Evolutionary conservation across 2,113 vertebrate genomes (phyloP), one percentile per base, ranked within the genome.

Genomic region (Urocolius indicus): DNA sequence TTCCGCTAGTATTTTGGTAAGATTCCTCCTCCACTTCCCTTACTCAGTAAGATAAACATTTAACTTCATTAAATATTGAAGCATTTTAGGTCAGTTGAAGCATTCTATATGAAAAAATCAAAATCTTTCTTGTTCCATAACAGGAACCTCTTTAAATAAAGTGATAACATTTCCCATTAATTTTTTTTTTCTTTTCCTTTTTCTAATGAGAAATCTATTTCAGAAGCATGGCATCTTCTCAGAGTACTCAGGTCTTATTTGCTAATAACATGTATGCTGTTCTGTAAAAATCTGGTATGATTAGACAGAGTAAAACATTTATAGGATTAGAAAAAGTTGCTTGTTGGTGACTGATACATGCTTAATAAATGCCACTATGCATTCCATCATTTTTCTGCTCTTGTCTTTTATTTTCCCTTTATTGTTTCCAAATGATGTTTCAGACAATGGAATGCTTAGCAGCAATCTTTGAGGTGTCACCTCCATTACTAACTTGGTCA

Each of bases 371-470:
- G 11, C 29, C 16, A 36, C 29, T 88, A 32, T 78, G 89, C 29
- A 22, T 55, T 78, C 36, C n/a, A 34, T 11, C 65, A 1, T 58
- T 94, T 87, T 94, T 61, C 68, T 87, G 4, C n/a, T 84, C 18
- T 87, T 90, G 57, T 92, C 30, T 78, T 59, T 43, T 79, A 16
- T 85, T 83, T 84, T 89, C 24, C 30, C 38, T 75, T 91, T 52
- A 89, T 87, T 84, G 41, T 84, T 84, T 65, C 62, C 21, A 72
- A 93, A 72, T 54, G 26, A 34, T 79, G 5, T 80, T 87, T 84
- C 89, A 92, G 45, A 93, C 81, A 95, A 95, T 82, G 73, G 81
- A 72, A 82, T 49, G 30, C 54, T 94, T 82, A 87, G 17, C 41
- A 95, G 46, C 21, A 82, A 69, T 87, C 30, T 81, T 79, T n/a